Base-by-base conservation (phyloP, 1,140 invertebrate species). In the Tetragnatha versicolor region DNA sequence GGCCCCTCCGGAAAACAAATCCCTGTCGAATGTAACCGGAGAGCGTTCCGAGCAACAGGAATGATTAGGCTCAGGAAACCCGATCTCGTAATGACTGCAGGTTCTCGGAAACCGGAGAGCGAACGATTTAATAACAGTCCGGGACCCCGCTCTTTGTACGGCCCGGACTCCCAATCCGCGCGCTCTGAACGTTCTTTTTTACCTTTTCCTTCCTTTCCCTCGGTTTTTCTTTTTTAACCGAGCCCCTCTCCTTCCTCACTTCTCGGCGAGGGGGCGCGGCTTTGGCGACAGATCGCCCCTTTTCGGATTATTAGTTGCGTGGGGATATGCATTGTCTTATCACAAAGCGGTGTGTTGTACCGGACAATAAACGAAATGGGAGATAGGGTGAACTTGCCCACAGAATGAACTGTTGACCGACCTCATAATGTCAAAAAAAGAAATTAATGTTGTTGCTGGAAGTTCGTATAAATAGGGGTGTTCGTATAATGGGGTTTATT, bases 101-200 rank as follows among this genome's bases (percentile, higher is more conserved):
- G 73, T 77, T 45, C 73, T 37, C n/a, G 20, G 73, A 77, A 77
- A 77, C 73, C 73, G 60, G 61, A 77, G 73, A 65, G 17, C 45
- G 61, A 35, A 77, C 73, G 73, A 66, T 77, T 77, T 77, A 77
- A 77, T 77, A 77, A 77, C 73, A 77, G 73, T 77, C 60, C 73
- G 73, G 73, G 45, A 42, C 73, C 73, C 73, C 42, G 39, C 73
- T 10, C 63, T 77, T 77, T 77, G 73, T 77, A 55, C 45, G 42
- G 39, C 31, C 47, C 60, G 70, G 70, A 73, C 49, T 55, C 33
- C 68, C 35, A 63, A 75, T 75, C 35, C 72, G 61, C 42, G 12
- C 20, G 12, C 20, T 47, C 42, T 20, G 42, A 27, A 10, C 33
- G 33, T 60, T 60, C 33, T 60, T 60, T n/a, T 60, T 60, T 60